Percentiles rank a stretch among this genome's conserved stretches.
These are phyloP conservation scores for Drosophila antonietae DNA, from an alignment of 2,888 invertebrate genomes.

Conservation along the genomic window DNA sequence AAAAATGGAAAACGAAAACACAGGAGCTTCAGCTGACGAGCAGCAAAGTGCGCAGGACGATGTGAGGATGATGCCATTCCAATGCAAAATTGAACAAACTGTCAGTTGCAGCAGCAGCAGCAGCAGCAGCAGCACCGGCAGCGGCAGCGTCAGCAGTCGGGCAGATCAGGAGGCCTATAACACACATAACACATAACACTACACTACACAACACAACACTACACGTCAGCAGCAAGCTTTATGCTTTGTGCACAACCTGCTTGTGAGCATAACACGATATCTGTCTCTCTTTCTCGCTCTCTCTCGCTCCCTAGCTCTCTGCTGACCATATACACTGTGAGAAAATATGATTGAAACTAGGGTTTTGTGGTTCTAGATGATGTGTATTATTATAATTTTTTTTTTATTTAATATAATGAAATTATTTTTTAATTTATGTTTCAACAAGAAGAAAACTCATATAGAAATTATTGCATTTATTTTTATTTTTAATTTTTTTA, in stretches of 20 bases:
- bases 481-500: no score
- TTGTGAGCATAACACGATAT: conserved; percentile 12
- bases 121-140: not conserved
- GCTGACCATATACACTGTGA: conserved; percentile 10
- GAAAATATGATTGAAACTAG: not conserved
- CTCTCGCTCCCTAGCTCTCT: conserved; percentile 6
- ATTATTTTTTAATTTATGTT: no score
- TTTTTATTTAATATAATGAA: no score
- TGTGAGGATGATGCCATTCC: conserved; percentile 28
- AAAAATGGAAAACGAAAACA: conserved; percentile 1
- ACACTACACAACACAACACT: conserved; percentile 41
- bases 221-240: conserved; percentile 53
- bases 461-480: no score
- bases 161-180: conserved; percentile 29
- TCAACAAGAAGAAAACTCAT: no score
- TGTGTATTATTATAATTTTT: no score
- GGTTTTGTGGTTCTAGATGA: no score
- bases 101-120: conserved; percentile 57
- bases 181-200: conserved; percentile 28
- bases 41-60: conserved; percentile 15
- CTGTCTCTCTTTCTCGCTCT: not conserved
- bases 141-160: conserved; percentile 16
- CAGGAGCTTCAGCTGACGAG: conserved; percentile 21
- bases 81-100: conserved; percentile 74
- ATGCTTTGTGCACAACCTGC: conserved; percentile 42